Base-by-base conservation (phyloP, 1,140 invertebrate genomes). In the Drosophila asahinai region DNA sequence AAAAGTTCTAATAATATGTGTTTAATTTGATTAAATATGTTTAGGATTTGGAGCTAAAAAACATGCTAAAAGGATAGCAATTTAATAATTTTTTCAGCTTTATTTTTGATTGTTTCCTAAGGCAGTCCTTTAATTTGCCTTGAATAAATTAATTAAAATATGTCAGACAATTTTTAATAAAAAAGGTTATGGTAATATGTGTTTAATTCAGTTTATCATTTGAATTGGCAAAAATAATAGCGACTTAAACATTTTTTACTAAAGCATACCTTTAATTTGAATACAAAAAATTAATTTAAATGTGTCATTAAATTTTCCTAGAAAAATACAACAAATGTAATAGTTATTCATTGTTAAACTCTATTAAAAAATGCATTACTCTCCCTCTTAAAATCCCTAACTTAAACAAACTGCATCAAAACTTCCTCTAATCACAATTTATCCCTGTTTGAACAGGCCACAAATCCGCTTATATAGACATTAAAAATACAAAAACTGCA, bases 401-500 rank as follows among this genome's bases (percentile, higher is more conserved):
- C 6, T 36, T 55, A 55, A 19, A 14, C n/a, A 36, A 36, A 36
- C 8, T 7, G 6, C 22, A 12, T 33, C 15, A 17, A 17, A 11
- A 14, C 58, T 15, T 19, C 19, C 51, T 55, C 52, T 17, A 57
- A 43, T 42, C 33, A 30, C 22, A 12, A 12, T 40, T 64, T 38
- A 40, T n/a, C 25, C 19, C 15, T 63, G 45, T 43, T 33, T 43
- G 30, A 15, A 15, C 62, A 36, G 27, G 11, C 36, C 19, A 36
- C 1, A 19, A 70, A 36, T 43, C 19, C 3, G n/a, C 38, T 67
- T 43, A 19, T 45, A 30, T 5, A 65, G n/a, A 61, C 65, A 68
- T 68, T 43, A 38, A 52, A 73, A 57, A 73, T 40, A 40, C 38
- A 43, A 22, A 22, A 58, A 58, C 51, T 55, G 49, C 49, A 70